These are phyloP conservation scores for Lepidostoma basale DNA, from an alignment of 1,140 invertebrate genomes.

Conservation along the genomic window DNA sequence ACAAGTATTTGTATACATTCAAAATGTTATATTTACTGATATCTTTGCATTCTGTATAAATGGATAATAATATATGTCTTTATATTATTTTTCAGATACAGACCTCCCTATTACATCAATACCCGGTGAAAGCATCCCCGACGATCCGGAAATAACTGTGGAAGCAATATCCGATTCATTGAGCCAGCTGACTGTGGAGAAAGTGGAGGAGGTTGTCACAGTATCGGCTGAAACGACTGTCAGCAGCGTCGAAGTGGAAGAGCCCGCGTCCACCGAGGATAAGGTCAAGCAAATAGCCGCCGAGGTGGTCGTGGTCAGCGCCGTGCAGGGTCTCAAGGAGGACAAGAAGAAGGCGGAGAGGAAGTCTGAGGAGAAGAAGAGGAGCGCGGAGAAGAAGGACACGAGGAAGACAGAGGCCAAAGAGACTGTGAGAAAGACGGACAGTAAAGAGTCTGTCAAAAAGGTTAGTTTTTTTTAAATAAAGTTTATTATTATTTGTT, in stretches of 20 bases:
- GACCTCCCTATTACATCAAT: background rate
- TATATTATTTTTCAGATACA: background rate
- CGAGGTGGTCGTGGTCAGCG: slow-evolving; percentile 5
- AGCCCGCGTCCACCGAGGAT: background rate
- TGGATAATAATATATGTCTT: too few species aligned
- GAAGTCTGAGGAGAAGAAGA: background rate
- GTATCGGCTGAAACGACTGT: background rate
- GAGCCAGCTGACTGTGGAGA: background rate
- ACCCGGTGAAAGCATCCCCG: background rate
- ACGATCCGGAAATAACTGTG: too few species aligned
- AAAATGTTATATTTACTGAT: too few species aligned
- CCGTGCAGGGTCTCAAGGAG: background rate
- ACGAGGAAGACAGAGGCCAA: background rate
- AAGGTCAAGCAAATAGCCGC: background rate
- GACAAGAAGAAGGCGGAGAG: background rate
- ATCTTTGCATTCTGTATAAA: too few species aligned
- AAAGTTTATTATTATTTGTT: too few species aligned
- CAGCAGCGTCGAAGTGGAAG: background rate
- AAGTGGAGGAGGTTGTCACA: background rate
- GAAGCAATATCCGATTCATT: background rate
- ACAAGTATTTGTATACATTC: too few species aligned
- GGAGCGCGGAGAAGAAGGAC: background rate
- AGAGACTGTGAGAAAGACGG: background rate
- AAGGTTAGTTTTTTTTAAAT: too few species aligned
- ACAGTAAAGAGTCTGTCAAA: background rate